A percentile compares a stretch with the other conserved stretches of the same genome.
Evolutionary conservation across 2,888 invertebrate genomes (phyloP).

Genomic region (Julus scanicus): DNA sequence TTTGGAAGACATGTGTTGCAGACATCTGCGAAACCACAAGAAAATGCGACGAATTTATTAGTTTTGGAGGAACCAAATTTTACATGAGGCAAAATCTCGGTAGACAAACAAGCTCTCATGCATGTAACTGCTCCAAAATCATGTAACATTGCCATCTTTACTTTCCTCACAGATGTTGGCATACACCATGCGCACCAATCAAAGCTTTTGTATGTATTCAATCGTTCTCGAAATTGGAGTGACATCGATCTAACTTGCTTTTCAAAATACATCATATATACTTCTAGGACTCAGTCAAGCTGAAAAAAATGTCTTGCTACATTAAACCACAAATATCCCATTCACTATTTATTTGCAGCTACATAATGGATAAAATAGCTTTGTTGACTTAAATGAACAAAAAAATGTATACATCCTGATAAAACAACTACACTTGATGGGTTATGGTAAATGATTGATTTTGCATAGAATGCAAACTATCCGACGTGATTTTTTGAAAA

Average conservation of each 20-base stretch:
- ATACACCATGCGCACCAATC: neutral
- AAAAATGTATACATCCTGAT: neutral
- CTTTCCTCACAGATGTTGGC: neutral
- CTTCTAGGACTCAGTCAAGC: neutral
- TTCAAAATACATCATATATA: neutral
- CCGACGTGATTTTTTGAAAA: too few species aligned
- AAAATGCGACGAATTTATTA: neutral
- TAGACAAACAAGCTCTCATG: neutral
- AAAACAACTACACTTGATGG: neutral
- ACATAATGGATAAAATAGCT: neutral
- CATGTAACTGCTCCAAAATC: neutral
- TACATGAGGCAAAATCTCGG: neutral
- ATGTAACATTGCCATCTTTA: neutral
- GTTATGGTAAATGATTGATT: neutral
- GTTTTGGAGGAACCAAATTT: neutral
- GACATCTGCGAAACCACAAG: conserved; percentile 1
- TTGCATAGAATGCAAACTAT: too few species aligned
- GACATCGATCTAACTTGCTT: conserved; percentile 2
- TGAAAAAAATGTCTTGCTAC: neutral
- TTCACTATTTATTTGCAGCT: neutral
- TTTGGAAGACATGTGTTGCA: neutral
- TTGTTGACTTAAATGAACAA: neutral
- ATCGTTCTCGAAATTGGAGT: neutral
- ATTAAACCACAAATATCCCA: neutral
- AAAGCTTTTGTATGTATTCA: neutral